Evolutionary conservation across 2,888 invertebrate species (phyloP), one percentile per base, ranked within the genome.

Genomic region (Aromia moschata): DNA sequence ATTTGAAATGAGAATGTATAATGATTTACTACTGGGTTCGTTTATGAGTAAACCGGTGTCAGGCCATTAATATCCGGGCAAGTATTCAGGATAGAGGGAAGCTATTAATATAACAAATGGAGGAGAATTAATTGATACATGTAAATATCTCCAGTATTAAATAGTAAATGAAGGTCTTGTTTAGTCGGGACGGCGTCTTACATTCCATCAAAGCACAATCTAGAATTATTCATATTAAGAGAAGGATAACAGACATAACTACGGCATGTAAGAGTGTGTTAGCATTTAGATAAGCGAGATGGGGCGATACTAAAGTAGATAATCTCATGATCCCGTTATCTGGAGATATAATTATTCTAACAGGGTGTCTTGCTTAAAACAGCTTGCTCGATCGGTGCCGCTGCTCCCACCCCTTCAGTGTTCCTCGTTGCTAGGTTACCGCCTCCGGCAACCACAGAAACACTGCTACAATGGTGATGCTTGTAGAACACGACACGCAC

Each of bases 271-370:
- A 75, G 74, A 74, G 76, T 73, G 74, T 77, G 77, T 74, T 72
- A 76, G 75, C 75, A 75, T 74, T 72, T 71, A 78, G 73, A 76
- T 75, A 75, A 76, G 74, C 69, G 73, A 74, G 77, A 79, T 77
- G 74, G 79, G 74, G 78, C 71, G 78, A 79, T 77, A 73, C 76
- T 75, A 77, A 79, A 79, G 78, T 78, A 79, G 80, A 80, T 80
- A 80, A 80, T 80, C 80, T 79, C 79, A 78, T 80, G 79, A 80
- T 80, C 81, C 80, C 75, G 79, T 78, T 79, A 80, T 79, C 81
- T 79, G 73, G 74, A 79, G 79, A 79, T 80, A 80, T 80, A 80
- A 81, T 81, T 81, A 81, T 80, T 80, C 80, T 78, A 79, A 80
- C 80, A 77, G 80, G 79, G 79, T 80, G 80, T 80, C 80, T 80